Evolutionary conservation across 2,113 vertebrate genomes (phyloP).

Genomic region (human): DNA sequence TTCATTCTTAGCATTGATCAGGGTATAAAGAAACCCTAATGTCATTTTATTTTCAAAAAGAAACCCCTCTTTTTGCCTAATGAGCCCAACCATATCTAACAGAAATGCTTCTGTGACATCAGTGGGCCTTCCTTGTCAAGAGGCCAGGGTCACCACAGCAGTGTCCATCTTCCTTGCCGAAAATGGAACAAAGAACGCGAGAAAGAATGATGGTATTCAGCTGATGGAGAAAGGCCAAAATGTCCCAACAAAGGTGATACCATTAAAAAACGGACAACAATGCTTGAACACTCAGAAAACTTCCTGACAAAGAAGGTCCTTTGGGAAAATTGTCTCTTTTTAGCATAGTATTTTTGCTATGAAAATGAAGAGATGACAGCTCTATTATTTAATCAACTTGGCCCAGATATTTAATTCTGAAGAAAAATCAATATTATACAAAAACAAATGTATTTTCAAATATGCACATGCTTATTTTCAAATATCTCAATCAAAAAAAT

Average conservation of each 20-base stretch:
- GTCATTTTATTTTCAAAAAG: neutral
- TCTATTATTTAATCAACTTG: neutral
- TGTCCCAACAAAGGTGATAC: neutral
- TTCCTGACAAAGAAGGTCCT: neutral
- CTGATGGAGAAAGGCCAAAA: neutral
- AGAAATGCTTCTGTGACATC: accelerated
- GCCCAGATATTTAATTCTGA: neutral
- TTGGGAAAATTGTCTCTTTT: neutral
- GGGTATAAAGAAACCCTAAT: neutral
- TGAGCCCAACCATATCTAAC: neutral
- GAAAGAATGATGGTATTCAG: no score
- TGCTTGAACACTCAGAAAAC: neutral
- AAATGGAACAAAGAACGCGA: neutral
- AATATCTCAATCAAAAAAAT: neutral
- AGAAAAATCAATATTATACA: neutral
- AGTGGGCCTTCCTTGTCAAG: neutral
- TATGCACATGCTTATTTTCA: neutral
- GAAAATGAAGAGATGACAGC: neutral
- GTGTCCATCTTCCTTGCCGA: neutral
- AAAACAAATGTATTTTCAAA: neutral
- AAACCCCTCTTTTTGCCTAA: neutral
- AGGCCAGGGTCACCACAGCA: neutral
- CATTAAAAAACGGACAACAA: neutral
- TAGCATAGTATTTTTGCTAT: neutral
- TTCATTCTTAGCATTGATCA: neutral